phyloP scores from a whole-genome alignment of 2,113 vertebrate genomes.

The Pipa parva region DNA sequence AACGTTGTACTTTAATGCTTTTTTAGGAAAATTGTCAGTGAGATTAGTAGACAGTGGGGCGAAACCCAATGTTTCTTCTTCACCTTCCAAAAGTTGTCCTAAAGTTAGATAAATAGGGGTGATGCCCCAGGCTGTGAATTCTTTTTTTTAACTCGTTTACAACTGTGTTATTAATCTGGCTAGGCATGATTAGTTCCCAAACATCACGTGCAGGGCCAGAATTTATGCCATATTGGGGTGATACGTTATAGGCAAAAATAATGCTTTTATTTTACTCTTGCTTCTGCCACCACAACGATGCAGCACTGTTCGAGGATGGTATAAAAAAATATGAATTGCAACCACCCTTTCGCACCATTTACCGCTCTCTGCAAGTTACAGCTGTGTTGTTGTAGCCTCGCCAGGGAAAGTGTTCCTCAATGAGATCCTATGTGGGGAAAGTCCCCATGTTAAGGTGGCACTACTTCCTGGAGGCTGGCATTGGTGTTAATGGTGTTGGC shows the following conservation, averaged over 20 bases:
- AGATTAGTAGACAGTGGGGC: constrained; percentile 35
- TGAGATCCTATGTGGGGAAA: neutral
- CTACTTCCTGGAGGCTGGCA: constrained; percentile 34
- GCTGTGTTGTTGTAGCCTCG: constrained; percentile 14
- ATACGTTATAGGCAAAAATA: constrained; percentile 21
- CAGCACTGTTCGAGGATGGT: constrained; percentile 12
- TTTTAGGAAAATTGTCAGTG: constrained; percentile 26
- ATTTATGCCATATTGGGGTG: neutral
- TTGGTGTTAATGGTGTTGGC: constrained; percentile 75
- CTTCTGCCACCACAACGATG: constrained; percentile 5
- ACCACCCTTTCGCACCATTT: constrained; percentile 6
- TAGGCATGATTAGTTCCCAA: neutral
- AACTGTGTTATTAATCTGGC: neutral
- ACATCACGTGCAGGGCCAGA: constrained; percentile 2
- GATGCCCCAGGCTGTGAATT: neutral
- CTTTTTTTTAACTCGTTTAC: constrained; percentile 27
- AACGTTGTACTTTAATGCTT: constrained; percentile 31
- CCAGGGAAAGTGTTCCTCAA: constrained; percentile 1
- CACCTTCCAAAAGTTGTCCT: constrained; percentile 15
- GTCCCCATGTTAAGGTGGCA: constrained; percentile 5
- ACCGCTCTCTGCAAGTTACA: neutral
- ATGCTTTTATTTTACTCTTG: constrained; percentile 15
- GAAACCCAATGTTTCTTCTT: constrained; percentile 15
- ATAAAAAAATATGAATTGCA: constrained; percentile 7
- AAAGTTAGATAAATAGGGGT: neutral